Conservation (phyloP, 1,140 invertebrate species). For the Lasioglossum albipes region DNA sequence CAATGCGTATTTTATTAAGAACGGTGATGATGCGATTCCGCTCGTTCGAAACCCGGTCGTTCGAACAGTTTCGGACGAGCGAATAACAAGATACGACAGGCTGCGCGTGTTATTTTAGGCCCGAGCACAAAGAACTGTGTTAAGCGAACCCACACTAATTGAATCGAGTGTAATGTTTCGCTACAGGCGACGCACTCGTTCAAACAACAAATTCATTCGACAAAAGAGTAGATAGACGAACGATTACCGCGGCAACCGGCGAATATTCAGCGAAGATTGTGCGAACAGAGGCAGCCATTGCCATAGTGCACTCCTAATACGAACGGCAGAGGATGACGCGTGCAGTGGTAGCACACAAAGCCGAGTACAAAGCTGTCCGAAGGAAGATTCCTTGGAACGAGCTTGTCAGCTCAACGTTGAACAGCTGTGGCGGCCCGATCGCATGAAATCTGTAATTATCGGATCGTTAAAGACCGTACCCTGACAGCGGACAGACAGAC, state of each 20-base stretch:
- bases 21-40: constrained; percentile 5
- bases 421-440: constrained; percentile 58
- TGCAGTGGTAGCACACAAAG: neutral
- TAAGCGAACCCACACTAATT: constrained; percentile 29
- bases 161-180: constrained; percentile 32
- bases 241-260: no score
- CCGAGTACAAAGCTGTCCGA: constrained; percentile 26
- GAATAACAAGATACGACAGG: constrained; percentile 49
- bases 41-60: constrained; percentile 42
- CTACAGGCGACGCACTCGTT: constrained; percentile 8
- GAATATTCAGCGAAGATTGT: no score
- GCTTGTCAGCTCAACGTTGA: constrained; percentile 40
- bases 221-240: no score
- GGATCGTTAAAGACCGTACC: constrained; percentile 52
- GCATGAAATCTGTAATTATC: constrained; percentile 67
- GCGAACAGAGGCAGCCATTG: no score
- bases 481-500: constrained; percentile 50
- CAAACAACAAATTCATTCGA: no score
- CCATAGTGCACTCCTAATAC: neutral
- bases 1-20: constrained; percentile 1
- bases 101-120: constrained; percentile 64
- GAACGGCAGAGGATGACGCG: neutral
- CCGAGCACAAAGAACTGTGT: constrained; percentile 45
- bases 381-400: constrained; percentile 54
- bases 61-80: constrained; percentile 42